Evolutionary conservation across 2,797 vertebrate species (phyloP).

Genomic region (Labeo calbasu): DNA sequence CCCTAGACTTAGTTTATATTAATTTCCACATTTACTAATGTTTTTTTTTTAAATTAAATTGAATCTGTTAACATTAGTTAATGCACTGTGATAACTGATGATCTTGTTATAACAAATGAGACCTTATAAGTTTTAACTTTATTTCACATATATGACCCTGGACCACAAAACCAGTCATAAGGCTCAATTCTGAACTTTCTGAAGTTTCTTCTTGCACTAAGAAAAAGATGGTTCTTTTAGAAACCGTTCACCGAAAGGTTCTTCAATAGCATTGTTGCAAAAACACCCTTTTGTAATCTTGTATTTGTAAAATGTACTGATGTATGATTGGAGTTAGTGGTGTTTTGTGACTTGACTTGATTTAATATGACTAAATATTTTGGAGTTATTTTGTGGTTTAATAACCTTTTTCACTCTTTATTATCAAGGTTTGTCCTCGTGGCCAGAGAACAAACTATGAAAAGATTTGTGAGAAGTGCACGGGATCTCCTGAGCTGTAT

Average conservation of each 20-base stretch:
- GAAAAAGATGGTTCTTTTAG: too few species aligned
- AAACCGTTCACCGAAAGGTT: background rate
- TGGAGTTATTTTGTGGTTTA: background rate
- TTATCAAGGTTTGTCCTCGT: slow-evolving; percentile 88
- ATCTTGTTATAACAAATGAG: background rate
- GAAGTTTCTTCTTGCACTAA: too few species aligned
- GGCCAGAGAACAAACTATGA: slow-evolving; percentile 85
- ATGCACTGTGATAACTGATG: background rate
- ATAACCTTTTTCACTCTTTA: background rate
- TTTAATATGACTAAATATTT: background rate
- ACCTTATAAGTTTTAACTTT: background rate
- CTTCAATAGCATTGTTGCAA: background rate
- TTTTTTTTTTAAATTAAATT: background rate
- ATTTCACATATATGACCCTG: too few species aligned
- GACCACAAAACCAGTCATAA: too few species aligned
- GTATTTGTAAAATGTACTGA: too few species aligned
- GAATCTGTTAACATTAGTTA: background rate
- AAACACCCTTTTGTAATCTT: background rate
- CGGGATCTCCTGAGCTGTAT: slow-evolving; percentile 87
- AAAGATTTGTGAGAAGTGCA: slow-evolving; percentile 89
- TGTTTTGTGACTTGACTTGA: background rate
- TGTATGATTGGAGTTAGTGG: background rate
- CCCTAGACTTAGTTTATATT: background rate
- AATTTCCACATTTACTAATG: background rate
- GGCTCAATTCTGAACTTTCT: too few species aligned